These are phyloP conservation scores for Heliothis virescens DNA, from an alignment of 1,140 invertebrate genomes.

Conservation along the genomic window DNA sequence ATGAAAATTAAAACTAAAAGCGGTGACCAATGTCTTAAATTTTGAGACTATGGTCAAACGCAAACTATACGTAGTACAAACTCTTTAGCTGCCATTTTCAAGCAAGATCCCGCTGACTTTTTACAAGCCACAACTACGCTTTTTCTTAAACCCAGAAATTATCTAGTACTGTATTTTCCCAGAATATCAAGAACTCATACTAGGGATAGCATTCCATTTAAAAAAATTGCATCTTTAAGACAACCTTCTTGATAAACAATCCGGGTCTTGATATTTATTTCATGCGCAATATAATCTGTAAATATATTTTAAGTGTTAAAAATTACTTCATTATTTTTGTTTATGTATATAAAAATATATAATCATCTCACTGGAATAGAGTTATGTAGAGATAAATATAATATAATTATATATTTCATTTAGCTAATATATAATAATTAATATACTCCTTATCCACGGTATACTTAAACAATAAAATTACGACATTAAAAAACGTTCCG, in stretches of 20 bases:
- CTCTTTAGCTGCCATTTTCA: too few species aligned
- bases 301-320: conserved; percentile 5
- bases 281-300: conserved; percentile 29
- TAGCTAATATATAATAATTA: neutral
- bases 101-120: too few species aligned
- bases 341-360: conserved; percentile 6
- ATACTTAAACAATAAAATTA: neutral
- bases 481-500: too few species aligned
- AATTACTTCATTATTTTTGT: neutral
- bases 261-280: neutral
- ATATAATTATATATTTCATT: neutral
- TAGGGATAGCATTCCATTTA: neutral
- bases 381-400: neutral
- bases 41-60: neutral
- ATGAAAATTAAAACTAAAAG: neutral
- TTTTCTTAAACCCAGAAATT: too few species aligned
- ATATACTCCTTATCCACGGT: neutral
- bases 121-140: too few species aligned
- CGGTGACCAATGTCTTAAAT: too few species aligned
- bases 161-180: too few species aligned
- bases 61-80: neutral
- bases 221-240: neutral
- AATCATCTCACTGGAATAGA: neutral
- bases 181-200: too few species aligned
- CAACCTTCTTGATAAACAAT: conserved; percentile 15